phyloP scores from a whole-genome alignment of 2,888 invertebrate genomes.

The Leptura quadrifasciata region DNA sequence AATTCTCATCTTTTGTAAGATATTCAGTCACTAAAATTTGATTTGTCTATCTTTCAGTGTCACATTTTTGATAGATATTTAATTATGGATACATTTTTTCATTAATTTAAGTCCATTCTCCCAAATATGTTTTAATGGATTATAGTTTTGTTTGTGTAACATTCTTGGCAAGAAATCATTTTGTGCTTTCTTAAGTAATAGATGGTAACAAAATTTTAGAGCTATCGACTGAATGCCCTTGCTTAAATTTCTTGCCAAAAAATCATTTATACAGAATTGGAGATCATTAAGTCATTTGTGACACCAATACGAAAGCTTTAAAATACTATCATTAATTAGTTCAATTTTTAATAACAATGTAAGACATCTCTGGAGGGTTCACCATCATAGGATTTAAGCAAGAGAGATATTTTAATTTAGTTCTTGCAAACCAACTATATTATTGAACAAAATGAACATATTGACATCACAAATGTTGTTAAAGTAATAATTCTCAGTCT shows the following conservation, averaged over 20 bases:
- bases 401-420: not conserved
- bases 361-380: conserved; percentile 30
- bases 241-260: not conserved
- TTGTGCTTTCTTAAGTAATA: not conserved
- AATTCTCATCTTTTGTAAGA: not conserved
- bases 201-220: too few relatives aligned
- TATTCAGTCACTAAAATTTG: not conserved
- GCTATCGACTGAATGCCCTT: too few relatives aligned
- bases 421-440: too few relatives aligned
- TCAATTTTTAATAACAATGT: not conserved
- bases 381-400: not conserved
- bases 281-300: not conserved
- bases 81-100: not conserved
- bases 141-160: not conserved
- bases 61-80: not conserved
- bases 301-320: conserved; percentile 5
- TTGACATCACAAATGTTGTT: too few relatives aligned
- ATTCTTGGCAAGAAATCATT: not conserved
- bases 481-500: too few relatives aligned
- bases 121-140: too few relatives aligned
- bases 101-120: too few relatives aligned
- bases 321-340: not conserved
- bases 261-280: not conserved
- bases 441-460: too few relatives aligned
- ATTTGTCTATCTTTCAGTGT: not conserved